Evolutionary conservation across 2,888 invertebrate genomes (phyloP).

Genomic region (Pterostichus niger): DNA sequence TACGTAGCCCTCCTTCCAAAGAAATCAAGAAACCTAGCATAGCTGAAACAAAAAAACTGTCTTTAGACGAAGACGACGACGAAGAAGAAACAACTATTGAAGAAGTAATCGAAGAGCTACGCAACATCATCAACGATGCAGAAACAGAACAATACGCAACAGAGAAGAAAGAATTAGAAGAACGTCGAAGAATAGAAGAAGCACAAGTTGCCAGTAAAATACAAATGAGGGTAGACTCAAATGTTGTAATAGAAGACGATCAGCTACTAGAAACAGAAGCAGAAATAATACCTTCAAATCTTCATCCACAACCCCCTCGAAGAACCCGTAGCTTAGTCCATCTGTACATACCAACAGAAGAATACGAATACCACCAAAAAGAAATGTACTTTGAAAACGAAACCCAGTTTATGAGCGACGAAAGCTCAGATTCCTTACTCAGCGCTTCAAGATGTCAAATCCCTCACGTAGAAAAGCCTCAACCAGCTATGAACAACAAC

Average conservation of each 20-base stretch:
- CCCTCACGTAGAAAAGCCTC: conserved; percentile 64
- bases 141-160: conserved; percentile 84
- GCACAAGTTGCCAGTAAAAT: conserved; percentile 73
- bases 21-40: not conserved
- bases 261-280: conserved; percentile 80
- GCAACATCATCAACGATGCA: conserved; percentile 91
- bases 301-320: conserved; percentile 90
- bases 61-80: conserved; percentile 76
- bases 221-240: conserved; percentile 71
- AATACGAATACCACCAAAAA: conserved; percentile 79
- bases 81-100: conserved; percentile 91
- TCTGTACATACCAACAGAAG: conserved; percentile 82
- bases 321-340: conserved; percentile 86
- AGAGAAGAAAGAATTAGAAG: conserved; percentile 73
- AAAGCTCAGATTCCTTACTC: conserved; percentile 85
- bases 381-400: conserved; percentile 80
- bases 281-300: conserved; percentile 87
- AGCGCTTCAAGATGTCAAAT: conserved; percentile 80
- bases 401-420: conserved; percentile 82
- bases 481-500: conserved; percentile 72
- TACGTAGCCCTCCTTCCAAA: conserved; percentile 74
- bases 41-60: conserved; percentile 6
- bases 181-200: conserved; percentile 72
- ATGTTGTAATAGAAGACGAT: conserved; percentile 77
- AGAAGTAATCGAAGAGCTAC: conserved; percentile 91